Evolutionary conservation across 1,140 invertebrate species (phyloP).

Genomic region (Drosophila bocqueti): DNA sequence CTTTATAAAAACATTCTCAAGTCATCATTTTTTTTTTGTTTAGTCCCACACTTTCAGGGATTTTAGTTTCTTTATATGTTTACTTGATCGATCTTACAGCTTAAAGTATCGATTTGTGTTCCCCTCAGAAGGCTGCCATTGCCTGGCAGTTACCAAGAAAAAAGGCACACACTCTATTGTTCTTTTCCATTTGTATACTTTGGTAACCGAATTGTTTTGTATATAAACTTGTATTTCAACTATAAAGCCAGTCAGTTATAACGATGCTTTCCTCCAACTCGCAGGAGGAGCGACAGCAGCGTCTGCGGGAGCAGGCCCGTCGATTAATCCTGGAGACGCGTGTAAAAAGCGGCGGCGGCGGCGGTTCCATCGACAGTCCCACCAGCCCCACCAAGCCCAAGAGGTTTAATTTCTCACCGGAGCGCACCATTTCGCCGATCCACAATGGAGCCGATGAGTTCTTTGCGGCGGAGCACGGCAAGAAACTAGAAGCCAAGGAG

Average conservation of each 20-base stretch:
- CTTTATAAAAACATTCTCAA: background rate
- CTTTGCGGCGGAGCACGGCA: slow-evolving; percentile 52
- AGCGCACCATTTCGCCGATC: slow-evolving; percentile 83
- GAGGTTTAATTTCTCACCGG: slow-evolving; percentile 73
- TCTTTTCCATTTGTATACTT: slow-evolving; percentile 4
- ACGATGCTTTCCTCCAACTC: slow-evolving; percentile 32
- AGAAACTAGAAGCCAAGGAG: slow-evolving; percentile 64
- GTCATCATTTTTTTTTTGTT: background rate
- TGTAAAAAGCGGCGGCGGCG: slow-evolving; percentile 87
- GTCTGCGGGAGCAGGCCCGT: slow-evolving; percentile 93
- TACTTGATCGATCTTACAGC: background rate
- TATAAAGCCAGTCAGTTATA: background rate
- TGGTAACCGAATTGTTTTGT: background rate
- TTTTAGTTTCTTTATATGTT: background rate
- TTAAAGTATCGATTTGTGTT: background rate
- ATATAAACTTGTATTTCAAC: background rate
- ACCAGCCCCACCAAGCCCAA: slow-evolving; percentile 76
- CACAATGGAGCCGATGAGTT: slow-evolving; percentile 71
- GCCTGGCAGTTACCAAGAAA: slow-evolving; percentile 2
- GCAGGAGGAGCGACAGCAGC: slow-evolving; percentile 94
- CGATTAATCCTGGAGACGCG: slow-evolving; percentile 95
- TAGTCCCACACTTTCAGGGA: no score
- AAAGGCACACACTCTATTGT: background rate
- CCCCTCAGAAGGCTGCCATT: background rate
- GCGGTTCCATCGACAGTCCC: slow-evolving; percentile 68